phyloP scores from a whole-genome alignment of 2,113 vertebrate genomes.

The Tamias sibiricus region DNA sequence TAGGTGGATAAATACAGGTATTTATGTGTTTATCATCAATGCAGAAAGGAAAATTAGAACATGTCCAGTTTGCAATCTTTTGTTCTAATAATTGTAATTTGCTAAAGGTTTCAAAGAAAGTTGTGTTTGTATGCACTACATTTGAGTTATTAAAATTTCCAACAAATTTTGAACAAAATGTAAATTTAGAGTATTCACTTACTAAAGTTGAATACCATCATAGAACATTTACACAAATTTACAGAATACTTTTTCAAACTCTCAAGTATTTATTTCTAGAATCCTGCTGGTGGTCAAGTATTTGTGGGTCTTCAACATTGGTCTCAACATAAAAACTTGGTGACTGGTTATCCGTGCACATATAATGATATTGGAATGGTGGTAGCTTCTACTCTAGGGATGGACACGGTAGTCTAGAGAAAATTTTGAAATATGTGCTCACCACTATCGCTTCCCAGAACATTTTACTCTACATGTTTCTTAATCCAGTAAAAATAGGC shows the following conservation, averaged over 20 bases:
- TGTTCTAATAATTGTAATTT: background rate
- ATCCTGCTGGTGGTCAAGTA: background rate
- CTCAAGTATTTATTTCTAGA: background rate
- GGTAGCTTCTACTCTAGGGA: background rate
- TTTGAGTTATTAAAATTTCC: conserved; percentile 4
- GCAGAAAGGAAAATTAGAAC: background rate
- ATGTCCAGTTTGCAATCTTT: background rate
- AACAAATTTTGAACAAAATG: conserved; percentile 20
- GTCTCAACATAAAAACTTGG: background rate
- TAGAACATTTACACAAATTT: background rate
- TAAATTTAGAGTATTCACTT: background rate
- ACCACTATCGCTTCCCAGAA: background rate
- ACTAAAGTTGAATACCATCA: background rate
- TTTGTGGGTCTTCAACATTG: background rate
- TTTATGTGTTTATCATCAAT: too few relatives aligned
- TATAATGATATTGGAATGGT: background rate
- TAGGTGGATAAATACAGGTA: background rate
- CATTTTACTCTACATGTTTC: background rate
- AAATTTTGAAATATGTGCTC: background rate
- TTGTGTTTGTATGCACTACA: background rate
- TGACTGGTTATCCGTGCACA: background rate
- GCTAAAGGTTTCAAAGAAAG: background rate
- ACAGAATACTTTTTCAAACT: background rate
- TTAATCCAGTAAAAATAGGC: conserved; percentile 32
- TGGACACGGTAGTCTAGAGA: background rate